Percentiles rank a stretch among this genome's conserved stretches.
Conservation (phyloP, 1,140 invertebrate genomes). For the Achroia grisella region DNA sequence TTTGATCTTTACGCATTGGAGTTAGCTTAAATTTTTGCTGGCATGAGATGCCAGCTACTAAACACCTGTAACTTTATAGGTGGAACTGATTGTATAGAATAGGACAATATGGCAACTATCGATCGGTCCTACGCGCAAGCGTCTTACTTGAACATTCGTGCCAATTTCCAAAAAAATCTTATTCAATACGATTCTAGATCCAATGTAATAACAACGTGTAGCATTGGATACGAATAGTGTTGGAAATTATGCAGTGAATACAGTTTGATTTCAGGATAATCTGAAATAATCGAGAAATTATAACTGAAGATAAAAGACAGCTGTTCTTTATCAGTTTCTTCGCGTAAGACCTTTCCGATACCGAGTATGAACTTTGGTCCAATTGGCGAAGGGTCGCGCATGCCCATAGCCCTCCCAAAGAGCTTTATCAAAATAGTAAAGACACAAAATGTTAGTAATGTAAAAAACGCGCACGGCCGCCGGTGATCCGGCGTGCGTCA, state of each 20-base stretch:
- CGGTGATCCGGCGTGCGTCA: slow-evolving; percentile 42
- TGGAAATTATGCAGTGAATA: not conserved
- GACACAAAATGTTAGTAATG: slow-evolving; percentile 47
- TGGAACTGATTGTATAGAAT: too few species aligned
- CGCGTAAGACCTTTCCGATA: slow-evolving; percentile 16
- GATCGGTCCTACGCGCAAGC: slow-evolving; percentile 55
- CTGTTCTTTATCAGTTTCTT: slow-evolving; percentile 6
- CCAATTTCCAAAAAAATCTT: slow-evolving; percentile 16
- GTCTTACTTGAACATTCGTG: slow-evolving; percentile 20
- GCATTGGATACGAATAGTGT: not conserved
- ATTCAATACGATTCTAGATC: too few species aligned
- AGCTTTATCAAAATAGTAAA: slow-evolving; percentile 43
- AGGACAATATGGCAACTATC: too few species aligned
- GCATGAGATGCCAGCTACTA: too few species aligned
- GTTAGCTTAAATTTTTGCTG: too few species aligned
- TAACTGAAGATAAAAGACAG: slow-evolving; percentile 8
- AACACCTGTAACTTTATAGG: too few species aligned
- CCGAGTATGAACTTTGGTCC: slow-evolving; percentile 30
- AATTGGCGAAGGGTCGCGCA: slow-evolving; percentile 53
- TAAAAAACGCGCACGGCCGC: slow-evolving; percentile 33
- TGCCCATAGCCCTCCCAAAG: slow-evolving; percentile 28
- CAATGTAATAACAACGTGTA: too few species aligned
- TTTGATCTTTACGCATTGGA: slow-evolving; percentile 4
- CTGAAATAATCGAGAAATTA: not conserved
- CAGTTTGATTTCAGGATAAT: not conserved